Conservation (phyloP, 1,140 invertebrate genomes). For the Harlomillsia oculata region DNA sequence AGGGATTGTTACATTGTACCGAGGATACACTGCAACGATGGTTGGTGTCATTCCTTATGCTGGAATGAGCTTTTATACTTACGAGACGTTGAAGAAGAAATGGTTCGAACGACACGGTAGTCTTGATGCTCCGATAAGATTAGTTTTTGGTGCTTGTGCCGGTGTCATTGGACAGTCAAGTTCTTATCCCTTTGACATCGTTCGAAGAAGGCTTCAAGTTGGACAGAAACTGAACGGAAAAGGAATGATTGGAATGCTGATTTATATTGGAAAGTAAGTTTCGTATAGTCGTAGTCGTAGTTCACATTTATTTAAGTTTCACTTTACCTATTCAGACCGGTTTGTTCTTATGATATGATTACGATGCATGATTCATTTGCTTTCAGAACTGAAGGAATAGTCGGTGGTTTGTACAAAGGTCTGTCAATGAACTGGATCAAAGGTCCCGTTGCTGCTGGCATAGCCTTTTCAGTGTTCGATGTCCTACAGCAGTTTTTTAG, state of each 20-base stretch:
- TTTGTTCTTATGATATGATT: background rate
- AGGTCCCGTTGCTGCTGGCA: constrained; percentile 94
- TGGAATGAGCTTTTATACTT: constrained; percentile 93
- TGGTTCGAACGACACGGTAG: background rate
- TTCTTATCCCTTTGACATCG: constrained; percentile 64
- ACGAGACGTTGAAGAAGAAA: constrained; percentile 77
- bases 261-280: constrained; percentile 13
- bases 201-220: constrained; percentile 42
- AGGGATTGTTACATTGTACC: constrained; percentile 28
- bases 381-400: constrained; percentile 62
- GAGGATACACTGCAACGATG: constrained; percentile 81
- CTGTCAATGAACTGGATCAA: constrained; percentile 99
- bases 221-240: constrained; percentile 37
- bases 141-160: constrained; percentile 79
- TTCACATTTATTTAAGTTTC: background rate
- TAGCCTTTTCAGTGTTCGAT: constrained; percentile 95
- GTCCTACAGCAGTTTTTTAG: constrained; percentile 47
- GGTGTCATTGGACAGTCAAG: constrained; percentile 89
- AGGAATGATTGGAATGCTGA: constrained; percentile 9
- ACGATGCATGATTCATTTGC: constrained; percentile 12
- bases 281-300: too few relatives aligned
- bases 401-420: constrained; percentile 85
- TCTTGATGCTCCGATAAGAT: constrained; percentile 38
- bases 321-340: too few relatives aligned
- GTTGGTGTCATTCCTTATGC: constrained; percentile 91